Evolutionary conservation across 2,113 vertebrate genomes (phyloP).

Genomic region (Agelaius tricolor): DNA sequence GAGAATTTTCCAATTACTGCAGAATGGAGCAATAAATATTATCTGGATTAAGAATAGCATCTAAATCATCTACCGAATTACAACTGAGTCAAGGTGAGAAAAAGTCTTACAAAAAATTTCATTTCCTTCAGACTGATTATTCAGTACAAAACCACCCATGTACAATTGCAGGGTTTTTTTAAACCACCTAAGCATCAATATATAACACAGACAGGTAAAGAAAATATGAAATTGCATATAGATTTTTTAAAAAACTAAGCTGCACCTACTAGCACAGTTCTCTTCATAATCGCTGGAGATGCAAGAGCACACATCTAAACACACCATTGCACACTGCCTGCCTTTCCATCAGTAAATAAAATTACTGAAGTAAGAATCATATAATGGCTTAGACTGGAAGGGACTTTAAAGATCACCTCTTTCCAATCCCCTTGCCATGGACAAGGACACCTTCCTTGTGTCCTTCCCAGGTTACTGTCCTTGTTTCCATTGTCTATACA

Average conservation of each 20-base stretch:
- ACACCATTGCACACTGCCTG: too few species aligned
- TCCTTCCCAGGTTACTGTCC: background rate
- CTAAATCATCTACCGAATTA: background rate
- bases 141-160: background rate
- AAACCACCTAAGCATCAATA: background rate
- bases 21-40: background rate
- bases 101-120: background rate
- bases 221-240: background rate
- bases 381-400: background rate
- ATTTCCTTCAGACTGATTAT: background rate
- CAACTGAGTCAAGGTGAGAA: background rate
- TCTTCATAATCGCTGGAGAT: background rate
- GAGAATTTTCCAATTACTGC: background rate
- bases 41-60: background rate
- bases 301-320: background rate
- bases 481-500: background rate
- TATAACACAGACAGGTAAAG: background rate
- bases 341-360: background rate
- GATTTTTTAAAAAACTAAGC: background rate
- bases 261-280: fast-evolving
- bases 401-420: background rate
- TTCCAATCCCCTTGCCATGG: background rate
- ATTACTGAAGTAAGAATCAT: background rate
- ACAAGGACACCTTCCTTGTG: background rate
- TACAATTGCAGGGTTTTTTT: background rate